These are phyloP conservation scores for Desoria tigrina DNA, from an alignment of 2,888 invertebrate genomes.

Conservation along the genomic window DNA sequence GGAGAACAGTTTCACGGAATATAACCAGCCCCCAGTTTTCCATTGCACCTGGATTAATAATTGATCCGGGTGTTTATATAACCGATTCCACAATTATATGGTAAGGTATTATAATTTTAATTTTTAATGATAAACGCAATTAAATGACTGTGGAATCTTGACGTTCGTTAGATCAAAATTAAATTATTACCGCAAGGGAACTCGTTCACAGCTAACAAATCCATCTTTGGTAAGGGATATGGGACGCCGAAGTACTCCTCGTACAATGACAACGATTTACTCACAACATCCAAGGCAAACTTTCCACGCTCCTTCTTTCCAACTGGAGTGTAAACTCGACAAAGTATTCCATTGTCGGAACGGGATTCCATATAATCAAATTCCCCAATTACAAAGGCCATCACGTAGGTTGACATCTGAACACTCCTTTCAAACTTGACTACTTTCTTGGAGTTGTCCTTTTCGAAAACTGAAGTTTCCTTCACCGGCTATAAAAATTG, in stretches of 20 bases:
- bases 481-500: slow-evolving; percentile 57
- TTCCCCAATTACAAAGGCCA: slow-evolving; percentile 64
- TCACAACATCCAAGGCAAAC: slow-evolving; percentile 62
- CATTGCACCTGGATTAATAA: slow-evolving; percentile 60
- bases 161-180: neutral
- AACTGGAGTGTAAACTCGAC: slow-evolving; percentile 55
- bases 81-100: too few relatives aligned
- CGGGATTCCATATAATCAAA: slow-evolving; percentile 61
- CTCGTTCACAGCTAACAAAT: slow-evolving; percentile 63
- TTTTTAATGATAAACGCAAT: too few relatives aligned
- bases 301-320: slow-evolving; percentile 62
- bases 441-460: slow-evolving; percentile 59
- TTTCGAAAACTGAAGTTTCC: slow-evolving; percentile 55
- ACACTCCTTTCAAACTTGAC: slow-evolving; percentile 68
- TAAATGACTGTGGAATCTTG: neutral
- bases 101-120: too few relatives aligned
- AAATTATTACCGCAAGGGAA: slow-evolving; percentile 59
- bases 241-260: slow-evolving; percentile 62
- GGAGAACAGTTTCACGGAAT: slow-evolving; percentile 62
- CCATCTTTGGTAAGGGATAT: slow-evolving; percentile 64
- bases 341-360: slow-evolving; percentile 58
- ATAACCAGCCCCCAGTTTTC: slow-evolving; percentile 66
- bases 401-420: slow-evolving; percentile 64
- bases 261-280: slow-evolving; percentile 62
- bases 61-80: neutral